Evolutionary conservation across 2,888 invertebrate species (phyloP), one percentile per base, ranked within the genome.

Genomic region (Chymomyza amoena): DNA sequence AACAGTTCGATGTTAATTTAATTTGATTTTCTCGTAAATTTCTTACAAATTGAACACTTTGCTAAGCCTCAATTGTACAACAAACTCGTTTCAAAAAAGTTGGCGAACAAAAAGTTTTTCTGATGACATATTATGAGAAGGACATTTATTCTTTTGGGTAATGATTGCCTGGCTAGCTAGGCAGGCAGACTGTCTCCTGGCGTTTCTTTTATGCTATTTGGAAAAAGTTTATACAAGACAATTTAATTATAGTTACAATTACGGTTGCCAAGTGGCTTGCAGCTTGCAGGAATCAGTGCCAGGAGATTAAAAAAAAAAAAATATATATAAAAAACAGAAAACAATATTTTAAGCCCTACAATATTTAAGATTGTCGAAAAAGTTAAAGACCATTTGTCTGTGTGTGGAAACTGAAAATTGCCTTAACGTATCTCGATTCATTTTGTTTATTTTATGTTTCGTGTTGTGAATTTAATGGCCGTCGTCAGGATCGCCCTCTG

Each of bases 1-100:
- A 32, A 64, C 75, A 70, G 78, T 78, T 78, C 80, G 73, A 73
- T 80, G 83, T 82, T 82, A 80, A 80, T 80, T 82, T 82, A 82
- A 80, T 80, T 80, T 80, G 78, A 82, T 77, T 69, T 80, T 70
- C 83, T 80, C 75, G 73, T 75, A 80, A 70, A 80, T 80, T 79
- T 69, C 70, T 78, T 79, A 75, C 81, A 76, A 83, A 76, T 76
- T 80, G 79, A 79, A 70, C 81, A 80, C 79, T 78, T 83, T 79
- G 68, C 76, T 79, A 70, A 79, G 76, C 81, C 70, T 76, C 66
- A 70, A 62, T 56, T 61, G 68, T 32, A 67, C 64, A 70, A 66
- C 54, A 70, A 80, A 74, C 76, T 76, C 72, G 73, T 70, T 74
- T 61, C 50, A 64, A 73, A 80, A 78, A 80, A 78, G 57, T 80